These are phyloP conservation scores for Pristionchus exspectatus DNA, from an alignment of 2,888 invertebrate species.

Conservation along the genomic window DNA sequence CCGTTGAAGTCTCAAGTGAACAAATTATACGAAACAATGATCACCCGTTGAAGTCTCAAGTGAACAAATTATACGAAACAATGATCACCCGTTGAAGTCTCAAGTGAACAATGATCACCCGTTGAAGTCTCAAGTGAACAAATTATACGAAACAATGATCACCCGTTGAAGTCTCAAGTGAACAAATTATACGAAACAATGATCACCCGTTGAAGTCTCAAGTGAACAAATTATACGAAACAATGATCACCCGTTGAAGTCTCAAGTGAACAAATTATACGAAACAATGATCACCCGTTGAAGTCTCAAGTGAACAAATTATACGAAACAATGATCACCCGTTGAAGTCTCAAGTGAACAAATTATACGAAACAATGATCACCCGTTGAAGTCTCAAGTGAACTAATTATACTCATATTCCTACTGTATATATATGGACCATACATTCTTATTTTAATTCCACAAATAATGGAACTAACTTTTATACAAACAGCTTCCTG, in stretches of 20 bases:
- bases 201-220: constrained; percentile 21
- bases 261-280: neutral
- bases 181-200: constrained; percentile 43
- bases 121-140: neutral
- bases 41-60: constrained; percentile 2
- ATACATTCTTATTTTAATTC: too few relatives aligned
- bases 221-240: neutral
- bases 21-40: constrained; percentile 46
- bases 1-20: neutral
- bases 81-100: constrained; percentile 26
- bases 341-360: neutral
- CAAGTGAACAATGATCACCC: constrained; percentile 37
- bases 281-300: constrained; percentile 46
- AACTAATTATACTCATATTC: neutral
- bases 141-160: constrained; percentile 52
- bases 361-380: constrained; percentile 52
- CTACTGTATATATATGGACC: too few relatives aligned
- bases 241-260: constrained; percentile 41
- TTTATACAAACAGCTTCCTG: constrained; percentile 70
- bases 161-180: neutral
- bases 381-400: neutral
- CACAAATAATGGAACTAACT: neutral
- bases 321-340: constrained; percentile 53
- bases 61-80: constrained; percentile 34
- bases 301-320: neutral